Evolutionary conservation across 2,113 vertebrate species (phyloP), one percentile per base, ranked within the genome.

Genomic region (Gadus chalcogrammus): DNA sequence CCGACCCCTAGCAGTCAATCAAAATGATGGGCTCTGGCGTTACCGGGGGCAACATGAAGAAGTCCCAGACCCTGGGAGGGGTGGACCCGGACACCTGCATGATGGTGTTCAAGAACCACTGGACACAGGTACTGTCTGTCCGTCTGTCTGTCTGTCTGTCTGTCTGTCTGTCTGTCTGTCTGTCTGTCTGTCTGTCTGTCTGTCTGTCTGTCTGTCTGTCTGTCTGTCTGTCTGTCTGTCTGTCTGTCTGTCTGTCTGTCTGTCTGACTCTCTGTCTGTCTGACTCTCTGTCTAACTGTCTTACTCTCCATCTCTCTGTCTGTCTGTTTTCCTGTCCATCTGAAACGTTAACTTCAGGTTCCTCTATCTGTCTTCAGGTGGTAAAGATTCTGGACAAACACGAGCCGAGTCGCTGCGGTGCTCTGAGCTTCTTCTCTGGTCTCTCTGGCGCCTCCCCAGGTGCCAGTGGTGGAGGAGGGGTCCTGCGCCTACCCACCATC

Each of bases 71-170:
- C 35, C 92, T 99, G 74, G 93, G 85, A 73, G 95, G 94, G 48
- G 97, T 97, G 80, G 97, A 99, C 87, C 95, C 97, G 17, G 96
- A 98, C 90, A 98, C 97, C 74, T 99, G 97, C 79, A 95, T 97
- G 94, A 98, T 98, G 58, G 96, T 99, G 61, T 99, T 99, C 85
- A 94, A 93, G 91, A 98, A 98, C 81, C 96, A 99, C 91, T 99
- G 97, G 97, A 85, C 94, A 5, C 97, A 99, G 94, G 95, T 96
- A 91, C 48, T 53, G 9, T 65, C 65, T 24, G 8, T 42, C 17
- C 48, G 1, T 8, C 61, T 61, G 18, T 62, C 24, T 62, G 55
- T 17, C 35, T 12, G 28, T 62, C 64, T 27, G 52, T 27, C 8
- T 24, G 15, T 55, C 35, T 53, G 3, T 1, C 22, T 59, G 7